These are phyloP conservation scores for Chalcosyrphus nemorum DNA, from an alignment of 2,888 invertebrate species.

Conservation along the genomic window DNA sequence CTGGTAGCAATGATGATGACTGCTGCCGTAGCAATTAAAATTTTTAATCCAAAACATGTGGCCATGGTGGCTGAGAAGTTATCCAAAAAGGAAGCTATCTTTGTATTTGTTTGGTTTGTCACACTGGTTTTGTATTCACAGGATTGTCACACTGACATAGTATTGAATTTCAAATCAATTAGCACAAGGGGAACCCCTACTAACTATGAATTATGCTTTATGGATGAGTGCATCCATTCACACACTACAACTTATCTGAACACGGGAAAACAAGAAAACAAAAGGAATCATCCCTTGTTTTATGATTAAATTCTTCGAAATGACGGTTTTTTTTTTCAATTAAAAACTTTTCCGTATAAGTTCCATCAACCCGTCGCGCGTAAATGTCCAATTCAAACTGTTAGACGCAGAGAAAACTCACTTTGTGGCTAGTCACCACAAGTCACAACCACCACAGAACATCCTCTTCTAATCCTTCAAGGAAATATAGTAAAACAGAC, in stretches of 20 bases:
- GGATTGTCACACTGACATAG: constrained; percentile 60
- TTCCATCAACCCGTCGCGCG: constrained; percentile 62
- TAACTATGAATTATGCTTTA: background rate
- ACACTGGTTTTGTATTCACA: constrained; percentile 4
- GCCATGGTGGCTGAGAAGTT: constrained; percentile 33
- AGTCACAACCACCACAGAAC: constrained; percentile 22
- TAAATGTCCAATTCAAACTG: constrained; percentile 70
- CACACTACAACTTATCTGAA: constrained; percentile 31
- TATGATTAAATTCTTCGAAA: constrained; percentile 23
- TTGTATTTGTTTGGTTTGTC: background rate
- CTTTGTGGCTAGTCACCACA: constrained; percentile 37
- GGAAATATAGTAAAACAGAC: constrained; percentile 45
- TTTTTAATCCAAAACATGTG: constrained; percentile 74
- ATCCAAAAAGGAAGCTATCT: constrained; percentile 13
- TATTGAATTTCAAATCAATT: constrained; percentile 54
- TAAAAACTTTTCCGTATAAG: constrained; percentile 2
- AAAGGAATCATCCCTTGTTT: constrained; percentile 23
- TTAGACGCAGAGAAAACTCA: constrained; percentile 42
- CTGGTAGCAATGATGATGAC: constrained; percentile 51
- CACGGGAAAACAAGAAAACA: background rate
- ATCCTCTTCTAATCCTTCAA: constrained; percentile 66
- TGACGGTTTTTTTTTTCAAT: constrained; percentile 1
- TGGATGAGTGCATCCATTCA: constrained; percentile 15
- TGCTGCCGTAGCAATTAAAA: constrained; percentile 74
- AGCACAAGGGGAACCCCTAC: background rate